phyloP scores from a whole-genome alignment of 2,113 vertebrate species.

The western clawed frog (Xenopus tropicalis) region UCB_Xtro_10.0 CM004448.2:96497001-96497500 shows the following conservation, averaged over 20 bases:
- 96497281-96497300: slow-evolving; percentile 86
- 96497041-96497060: slow-evolving; percentile 83
- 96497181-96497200: neutral
- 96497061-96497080: neutral
- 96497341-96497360: too few relatives aligned
- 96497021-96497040: slow-evolving; percentile 93
- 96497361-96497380: too few relatives aligned
- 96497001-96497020: slow-evolving; percentile 94
- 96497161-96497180: neutral
- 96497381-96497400: too few relatives aligned
- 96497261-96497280: slow-evolving; percentile 80
- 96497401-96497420: too few relatives aligned
- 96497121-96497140: too few relatives aligned
- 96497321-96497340: slow-evolving; percentile 35
- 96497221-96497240: slow-evolving; percentile 85
- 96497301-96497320: slow-evolving; percentile 91
- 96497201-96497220: slow-evolving; percentile 76
- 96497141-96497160: neutral
- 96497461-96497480: too few relatives aligned
- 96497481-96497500: too few relatives aligned
- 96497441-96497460: too few relatives aligned
- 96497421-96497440: too few relatives aligned
- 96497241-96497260: slow-evolving; percentile 88
- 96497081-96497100: too few relatives aligned
- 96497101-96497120: too few relatives aligned